Evolutionary conservation across 2,888 invertebrate species (phyloP).

Genomic region (Theretra japonica): DNA sequence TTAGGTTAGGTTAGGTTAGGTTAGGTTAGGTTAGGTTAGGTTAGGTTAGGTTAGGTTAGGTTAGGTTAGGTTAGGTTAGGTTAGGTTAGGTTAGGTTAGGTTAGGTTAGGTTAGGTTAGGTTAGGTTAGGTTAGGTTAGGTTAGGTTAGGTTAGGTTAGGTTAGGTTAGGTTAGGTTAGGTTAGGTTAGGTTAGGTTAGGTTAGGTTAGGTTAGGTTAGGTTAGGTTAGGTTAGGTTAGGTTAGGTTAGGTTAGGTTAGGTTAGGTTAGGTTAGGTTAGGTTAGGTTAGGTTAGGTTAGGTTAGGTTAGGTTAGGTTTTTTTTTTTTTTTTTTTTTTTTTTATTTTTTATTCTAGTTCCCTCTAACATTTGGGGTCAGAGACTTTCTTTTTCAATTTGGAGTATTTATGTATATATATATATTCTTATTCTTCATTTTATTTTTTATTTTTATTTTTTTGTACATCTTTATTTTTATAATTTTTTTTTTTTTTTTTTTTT

Average conservation of each 20-base stretch:
- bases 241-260: constrained; percentile 40
- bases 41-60: constrained; percentile 33
- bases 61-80: constrained; percentile 35
- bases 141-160: constrained; percentile 38
- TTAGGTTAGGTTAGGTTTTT: no score
- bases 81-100: constrained; percentile 38
- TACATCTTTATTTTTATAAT: no score
- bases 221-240: constrained; percentile 40
- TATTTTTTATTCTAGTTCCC: no score
- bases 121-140: constrained; percentile 38
- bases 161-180: constrained; percentile 38
- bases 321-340: no score
- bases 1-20: constrained; percentile 38
- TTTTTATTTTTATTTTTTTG: no score
- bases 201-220: constrained; percentile 38
- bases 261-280: no score
- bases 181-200: constrained; percentile 38
- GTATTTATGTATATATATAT: no score
- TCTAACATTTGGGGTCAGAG: no score
- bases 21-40: constrained; percentile 37
- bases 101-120: constrained; percentile 38
- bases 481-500: no score
- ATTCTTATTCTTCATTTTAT: no score
- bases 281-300: no score
- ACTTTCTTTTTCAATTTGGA: no score